Evolutionary conservation across 2,113 vertebrate genomes (phyloP).

Genomic region (Ceuthmochares aereus): DNA sequence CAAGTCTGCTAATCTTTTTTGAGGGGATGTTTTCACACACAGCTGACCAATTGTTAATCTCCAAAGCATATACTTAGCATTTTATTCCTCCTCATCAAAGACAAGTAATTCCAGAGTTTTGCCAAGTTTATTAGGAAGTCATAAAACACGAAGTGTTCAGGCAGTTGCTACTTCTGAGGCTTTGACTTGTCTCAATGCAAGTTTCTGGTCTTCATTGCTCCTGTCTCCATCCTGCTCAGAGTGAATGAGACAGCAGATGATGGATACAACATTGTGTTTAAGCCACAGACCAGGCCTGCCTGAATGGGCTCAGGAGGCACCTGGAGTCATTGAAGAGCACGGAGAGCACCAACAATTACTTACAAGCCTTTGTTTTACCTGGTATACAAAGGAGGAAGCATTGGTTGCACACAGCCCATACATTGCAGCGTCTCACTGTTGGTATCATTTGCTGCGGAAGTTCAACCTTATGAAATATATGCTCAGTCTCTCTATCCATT

Average conservation of each 20-base stretch:
- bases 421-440: not conserved
- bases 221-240: not conserved
- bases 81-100: constrained; percentile 18
- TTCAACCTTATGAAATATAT: not conserved
- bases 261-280: not conserved
- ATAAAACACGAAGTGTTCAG: not conserved
- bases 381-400: not conserved
- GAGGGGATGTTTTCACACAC: not conserved
- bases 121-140: not conserved
- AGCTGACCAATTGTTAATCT: not conserved
- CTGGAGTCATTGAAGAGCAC: not conserved
- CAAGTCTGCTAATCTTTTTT: not conserved
- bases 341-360: not conserved
- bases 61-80: not conserved
- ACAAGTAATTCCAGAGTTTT: not conserved
- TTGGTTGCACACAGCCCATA: not conserved
- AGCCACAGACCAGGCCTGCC: not conserved
- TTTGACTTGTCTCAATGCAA: not conserved
- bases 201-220: not conserved
- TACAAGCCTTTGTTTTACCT: not conserved
- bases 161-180: not conserved
- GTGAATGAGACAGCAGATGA: rapidly evolving
- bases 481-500: not conserved
- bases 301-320: not conserved
- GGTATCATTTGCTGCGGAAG: not conserved